phyloP scores from a whole-genome alignment of 2,113 vertebrate species.

The Takifugu flavidus region DNA sequence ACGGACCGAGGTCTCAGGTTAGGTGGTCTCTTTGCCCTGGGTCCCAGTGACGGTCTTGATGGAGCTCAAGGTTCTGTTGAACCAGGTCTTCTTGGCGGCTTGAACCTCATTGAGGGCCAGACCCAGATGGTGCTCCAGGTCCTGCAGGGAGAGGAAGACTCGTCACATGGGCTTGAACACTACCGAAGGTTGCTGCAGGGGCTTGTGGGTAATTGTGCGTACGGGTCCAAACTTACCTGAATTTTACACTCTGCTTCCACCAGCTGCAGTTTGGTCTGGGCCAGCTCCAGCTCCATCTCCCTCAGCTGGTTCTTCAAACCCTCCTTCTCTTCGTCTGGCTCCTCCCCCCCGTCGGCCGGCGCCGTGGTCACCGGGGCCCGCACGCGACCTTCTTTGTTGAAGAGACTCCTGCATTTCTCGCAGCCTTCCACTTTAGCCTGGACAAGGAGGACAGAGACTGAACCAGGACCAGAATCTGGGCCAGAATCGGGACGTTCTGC shows the following conservation, averaged over 20 bases:
- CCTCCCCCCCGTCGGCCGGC: constrained; percentile 79
- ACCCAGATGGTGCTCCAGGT: constrained; percentile 95
- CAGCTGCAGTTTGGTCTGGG: constrained; percentile 96
- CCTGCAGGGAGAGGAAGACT: constrained; percentile 68
- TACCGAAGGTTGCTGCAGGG: too few species aligned
- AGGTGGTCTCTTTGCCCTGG: constrained; percentile 96
- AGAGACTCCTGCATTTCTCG: constrained; percentile 67
- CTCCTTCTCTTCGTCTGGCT: constrained; percentile 93
- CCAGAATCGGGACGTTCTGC: too few species aligned
- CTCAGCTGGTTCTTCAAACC: constrained; percentile 90
- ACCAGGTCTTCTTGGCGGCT: constrained; percentile 99
- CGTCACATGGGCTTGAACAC: background rate
- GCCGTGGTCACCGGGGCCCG: constrained; percentile 58
- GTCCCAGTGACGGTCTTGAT: constrained; percentile 97
- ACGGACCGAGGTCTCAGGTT: constrained; percentile 48
- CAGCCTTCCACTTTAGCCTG: constrained; percentile 66
- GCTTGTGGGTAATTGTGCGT: too few species aligned
- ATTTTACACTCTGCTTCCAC: constrained; percentile 98
- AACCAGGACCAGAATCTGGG: background rate
- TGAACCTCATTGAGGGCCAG: constrained; percentile 94
- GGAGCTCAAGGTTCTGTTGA: constrained; percentile 97
- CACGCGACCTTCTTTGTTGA: constrained; percentile 71
- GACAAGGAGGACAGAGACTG: background rate
- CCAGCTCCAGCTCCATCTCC: constrained; percentile 97
- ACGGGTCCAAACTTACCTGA: constrained; percentile 75